Evolutionary conservation across 2,113 vertebrate species (phyloP).

Genomic region (Bubalus kerabau): DNA sequence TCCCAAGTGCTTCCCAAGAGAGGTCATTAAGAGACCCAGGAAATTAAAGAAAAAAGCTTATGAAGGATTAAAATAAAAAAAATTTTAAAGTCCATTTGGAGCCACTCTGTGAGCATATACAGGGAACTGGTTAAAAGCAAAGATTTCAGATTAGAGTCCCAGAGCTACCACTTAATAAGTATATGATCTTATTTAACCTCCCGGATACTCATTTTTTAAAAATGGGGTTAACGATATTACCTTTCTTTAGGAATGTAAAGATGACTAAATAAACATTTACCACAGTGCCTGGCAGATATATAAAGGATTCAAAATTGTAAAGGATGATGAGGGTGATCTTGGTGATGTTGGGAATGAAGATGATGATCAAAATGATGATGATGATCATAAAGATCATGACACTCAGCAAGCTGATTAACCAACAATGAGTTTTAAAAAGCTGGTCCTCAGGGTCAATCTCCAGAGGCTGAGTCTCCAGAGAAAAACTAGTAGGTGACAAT

Average conservation of each 20-base stretch:
- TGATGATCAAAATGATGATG: background rate
- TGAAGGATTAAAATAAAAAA: background rate
- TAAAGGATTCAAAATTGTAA: background rate
- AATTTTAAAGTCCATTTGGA: background rate
- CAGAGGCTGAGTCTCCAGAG: background rate
- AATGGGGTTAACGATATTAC: background rate
- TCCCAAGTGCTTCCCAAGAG: conserved; percentile 52
- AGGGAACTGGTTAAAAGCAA: conserved; percentile 9
- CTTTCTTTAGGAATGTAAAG: background rate
- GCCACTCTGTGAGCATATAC: background rate
- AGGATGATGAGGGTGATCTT: background rate
- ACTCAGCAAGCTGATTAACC: background rate
- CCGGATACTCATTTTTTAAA: background rate
- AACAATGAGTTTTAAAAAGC: background rate
- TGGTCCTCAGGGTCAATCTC: background rate
- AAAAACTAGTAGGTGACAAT: background rate
- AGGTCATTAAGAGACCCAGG: conserved; percentile 52
- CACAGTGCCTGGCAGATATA: background rate
- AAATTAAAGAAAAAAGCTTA: conserved; percentile 56
- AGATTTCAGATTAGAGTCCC: background rate
- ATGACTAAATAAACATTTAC: background rate
- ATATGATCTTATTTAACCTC: background rate
- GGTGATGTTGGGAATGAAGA: background rate
- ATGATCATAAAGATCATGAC: background rate
- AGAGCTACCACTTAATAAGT: background rate